A percentile compares a stretch with the other conserved stretches of the same genome.
These are phyloP conservation scores for Linepithema humile DNA, from an alignment of 1,140 invertebrate genomes.

Conservation along the genomic window DNA sequence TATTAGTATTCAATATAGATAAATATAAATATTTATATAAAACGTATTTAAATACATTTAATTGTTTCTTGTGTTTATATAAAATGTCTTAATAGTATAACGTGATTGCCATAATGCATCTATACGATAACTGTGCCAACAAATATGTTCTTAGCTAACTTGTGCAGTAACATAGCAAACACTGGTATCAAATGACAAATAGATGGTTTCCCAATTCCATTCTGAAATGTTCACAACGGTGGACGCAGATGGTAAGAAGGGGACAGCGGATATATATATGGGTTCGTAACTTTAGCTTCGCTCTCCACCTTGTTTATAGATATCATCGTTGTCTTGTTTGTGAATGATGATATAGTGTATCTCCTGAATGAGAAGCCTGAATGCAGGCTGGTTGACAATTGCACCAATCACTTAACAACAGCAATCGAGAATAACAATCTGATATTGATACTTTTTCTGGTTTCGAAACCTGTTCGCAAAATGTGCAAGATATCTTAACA, in stretches of 20 bases:
- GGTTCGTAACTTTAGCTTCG: slow-evolving; percentile 24
- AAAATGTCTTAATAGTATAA: neutral
- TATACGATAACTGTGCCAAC: slow-evolving; percentile 16
- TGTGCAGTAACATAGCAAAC: neutral
- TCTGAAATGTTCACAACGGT: slow-evolving; percentile 51
- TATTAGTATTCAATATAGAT: neutral
- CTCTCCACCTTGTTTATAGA: slow-evolving; percentile 52
- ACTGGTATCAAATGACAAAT: slow-evolving; percentile 60
- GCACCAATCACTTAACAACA: slow-evolving; percentile 51
- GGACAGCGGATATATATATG: neutral
- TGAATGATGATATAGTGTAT: slow-evolving; percentile 18
- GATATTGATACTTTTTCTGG: slow-evolving; percentile 20
- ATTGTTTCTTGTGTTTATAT: neutral
- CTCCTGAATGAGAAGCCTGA: neutral
- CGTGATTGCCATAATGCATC: neutral
- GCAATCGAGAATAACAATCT: slow-evolving; percentile 27
- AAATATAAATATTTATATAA: neutral
- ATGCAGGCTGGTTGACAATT: slow-evolving; percentile 39
- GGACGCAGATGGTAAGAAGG: slow-evolving; percentile 58
- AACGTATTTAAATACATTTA: no score
- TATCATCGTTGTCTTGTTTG: slow-evolving; percentile 52
- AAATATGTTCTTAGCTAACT: slow-evolving; percentile 39
- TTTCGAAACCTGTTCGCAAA: slow-evolving; percentile 2
- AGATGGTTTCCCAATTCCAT: slow-evolving; percentile 67
- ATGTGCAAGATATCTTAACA: neutral